Percentiles rank a stretch among this genome's conserved stretches.
Conservation (phyloP, 2,888 invertebrate species). For the Macrophya alboannulata region DNA sequence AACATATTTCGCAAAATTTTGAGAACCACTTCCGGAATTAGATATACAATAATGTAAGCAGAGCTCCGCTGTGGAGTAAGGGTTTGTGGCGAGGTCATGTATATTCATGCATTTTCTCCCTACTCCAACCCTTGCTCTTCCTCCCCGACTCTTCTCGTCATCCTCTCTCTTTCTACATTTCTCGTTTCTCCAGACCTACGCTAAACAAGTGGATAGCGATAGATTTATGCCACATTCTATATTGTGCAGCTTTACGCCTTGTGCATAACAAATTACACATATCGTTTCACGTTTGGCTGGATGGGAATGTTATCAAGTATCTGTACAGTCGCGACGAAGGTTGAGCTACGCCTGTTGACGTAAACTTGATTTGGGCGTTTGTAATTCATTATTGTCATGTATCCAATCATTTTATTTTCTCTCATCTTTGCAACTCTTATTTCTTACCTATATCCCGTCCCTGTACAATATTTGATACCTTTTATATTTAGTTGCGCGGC, state of each 20-base stretch:
- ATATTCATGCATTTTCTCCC: slow-evolving; percentile 78
- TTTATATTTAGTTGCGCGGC: slow-evolving; percentile 43
- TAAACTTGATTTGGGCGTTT: not conserved
- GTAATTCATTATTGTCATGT: not conserved
- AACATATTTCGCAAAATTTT: slow-evolving; percentile 69
- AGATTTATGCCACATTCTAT: slow-evolving; percentile 71
- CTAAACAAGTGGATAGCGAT: slow-evolving; percentile 74
- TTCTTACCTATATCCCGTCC: not conserved
- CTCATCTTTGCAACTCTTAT: not conserved
- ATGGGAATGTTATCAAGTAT: not conserved
- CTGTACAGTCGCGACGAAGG: too few relatives aligned
- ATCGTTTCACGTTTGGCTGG: not conserved
- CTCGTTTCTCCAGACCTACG: slow-evolving; percentile 50
- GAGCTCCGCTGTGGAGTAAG: slow-evolving; percentile 79
- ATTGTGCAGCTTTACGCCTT: slow-evolving; percentile 67
- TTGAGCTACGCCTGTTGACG: not conserved
- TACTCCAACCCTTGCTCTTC: slow-evolving; percentile 80
- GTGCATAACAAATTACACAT: slow-evolving; percentile 22
- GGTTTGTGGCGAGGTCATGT: slow-evolving; percentile 79
- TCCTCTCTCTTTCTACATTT: slow-evolving; percentile 51
- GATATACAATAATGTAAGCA: slow-evolving; percentile 81
- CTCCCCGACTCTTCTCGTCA: slow-evolving; percentile 74
- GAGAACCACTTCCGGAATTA: slow-evolving; percentile 79
- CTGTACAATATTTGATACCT: slow-evolving; percentile 32
- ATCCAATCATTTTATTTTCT: not conserved